A percentile compares a stretch with the other conserved stretches of the same genome.
Evolutionary conservation across 1,140 invertebrate genomes (phyloP).

Genomic region (Pectinophora gossypiella): DNA sequence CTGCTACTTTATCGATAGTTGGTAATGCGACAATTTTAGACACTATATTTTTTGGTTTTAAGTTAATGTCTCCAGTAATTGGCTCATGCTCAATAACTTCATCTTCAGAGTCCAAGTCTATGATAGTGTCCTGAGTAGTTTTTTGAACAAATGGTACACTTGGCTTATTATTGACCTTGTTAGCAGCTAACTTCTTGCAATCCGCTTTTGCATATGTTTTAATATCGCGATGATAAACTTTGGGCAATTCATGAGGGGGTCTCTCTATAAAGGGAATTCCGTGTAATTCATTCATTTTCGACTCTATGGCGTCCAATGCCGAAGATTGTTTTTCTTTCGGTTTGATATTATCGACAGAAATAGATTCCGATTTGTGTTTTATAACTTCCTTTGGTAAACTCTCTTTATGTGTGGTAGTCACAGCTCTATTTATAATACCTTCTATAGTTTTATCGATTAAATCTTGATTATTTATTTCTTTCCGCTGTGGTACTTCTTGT

Average conservation of each 20-base stretch:
- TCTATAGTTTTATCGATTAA: slow-evolving; percentile 67
- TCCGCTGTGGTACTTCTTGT: slow-evolving; percentile 28
- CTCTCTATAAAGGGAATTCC: slow-evolving; percentile 52
- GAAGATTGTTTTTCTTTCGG: slow-evolving; percentile 18
- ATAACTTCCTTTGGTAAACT: background rate
- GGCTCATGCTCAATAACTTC: slow-evolving; percentile 62
- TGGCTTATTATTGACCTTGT: slow-evolving; percentile 34
- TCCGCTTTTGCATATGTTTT: slow-evolving; percentile 24
- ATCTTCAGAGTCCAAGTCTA: slow-evolving; percentile 49
- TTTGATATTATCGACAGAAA: slow-evolving; percentile 11
- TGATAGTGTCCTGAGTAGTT: slow-evolving; percentile 25
- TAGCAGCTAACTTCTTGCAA: slow-evolving; percentile 19
- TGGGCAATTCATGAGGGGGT: slow-evolving; percentile 43
- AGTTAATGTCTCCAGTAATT: slow-evolving; percentile 52
- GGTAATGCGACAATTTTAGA: slow-evolving; percentile 19
- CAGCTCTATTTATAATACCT: slow-evolving; percentile 48
- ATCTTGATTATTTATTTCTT: slow-evolving; percentile 55
- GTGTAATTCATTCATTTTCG: slow-evolving; percentile 66
- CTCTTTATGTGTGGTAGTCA: slow-evolving; percentile 24
- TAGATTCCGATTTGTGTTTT: slow-evolving; percentile 1
- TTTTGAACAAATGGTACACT: slow-evolving; percentile 34
- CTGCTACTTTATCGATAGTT: slow-evolving; percentile 3
- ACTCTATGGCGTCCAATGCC: slow-evolving; percentile 55
- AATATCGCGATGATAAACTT: slow-evolving; percentile 24
- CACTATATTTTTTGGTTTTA: slow-evolving; percentile 27